Base-by-base conservation (phyloP, 2,113 vertebrate genomes). In the Haemorhous mexicanus region DNA sequence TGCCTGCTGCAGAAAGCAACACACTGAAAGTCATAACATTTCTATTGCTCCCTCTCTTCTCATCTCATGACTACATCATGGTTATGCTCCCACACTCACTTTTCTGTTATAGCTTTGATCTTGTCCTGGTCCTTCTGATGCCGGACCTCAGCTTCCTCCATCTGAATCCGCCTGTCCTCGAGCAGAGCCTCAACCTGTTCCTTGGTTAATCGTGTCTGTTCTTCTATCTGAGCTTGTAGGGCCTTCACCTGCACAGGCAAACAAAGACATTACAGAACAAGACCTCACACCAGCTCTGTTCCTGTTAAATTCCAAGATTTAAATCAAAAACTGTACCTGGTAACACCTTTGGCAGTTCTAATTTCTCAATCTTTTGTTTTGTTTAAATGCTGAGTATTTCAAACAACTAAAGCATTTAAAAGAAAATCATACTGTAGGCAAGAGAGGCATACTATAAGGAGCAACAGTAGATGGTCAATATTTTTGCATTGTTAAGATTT, bases 161-260 rank as follows among this genome's bases (percentile, higher is more conserved):
- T 91, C 50, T 97, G 98, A 83, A 99, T 99, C 46, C 98, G 96
- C 41, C 98, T 95, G 87, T 99, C 99, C 85, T 99, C 99, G 58
- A 99, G 89, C 5, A 99, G 97, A 10, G 98, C 97, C 86, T 99
- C 98, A 1, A 98, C 75, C 92, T 99, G 99, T 14, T 99, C 99
- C 96, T 98, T 99, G 46, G 98, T 97, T 66, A 99, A 94, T 13
- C 94, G 98, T 28, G 98, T 98, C 96, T 99, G 99, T 88, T 99
- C 99, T 89, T 98, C 99, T 95, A 99, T 96, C 97, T 99, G 99
- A 81, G 99, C 99, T 91, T 99, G 99, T 86, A 99, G 97, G 1
- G 99, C 99, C 96, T 99, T 99, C 92, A 99, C 99, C 99, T 99
- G 95, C 46, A 95, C 2, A 33, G 76, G 52, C 10, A 52, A 13